A percentile compares a stretch with the other conserved stretches of the same genome.
Evolutionary conservation across 2,797 vertebrate genomes (phyloP).

Genomic region (Neopelma chrysocephalum): DNA sequence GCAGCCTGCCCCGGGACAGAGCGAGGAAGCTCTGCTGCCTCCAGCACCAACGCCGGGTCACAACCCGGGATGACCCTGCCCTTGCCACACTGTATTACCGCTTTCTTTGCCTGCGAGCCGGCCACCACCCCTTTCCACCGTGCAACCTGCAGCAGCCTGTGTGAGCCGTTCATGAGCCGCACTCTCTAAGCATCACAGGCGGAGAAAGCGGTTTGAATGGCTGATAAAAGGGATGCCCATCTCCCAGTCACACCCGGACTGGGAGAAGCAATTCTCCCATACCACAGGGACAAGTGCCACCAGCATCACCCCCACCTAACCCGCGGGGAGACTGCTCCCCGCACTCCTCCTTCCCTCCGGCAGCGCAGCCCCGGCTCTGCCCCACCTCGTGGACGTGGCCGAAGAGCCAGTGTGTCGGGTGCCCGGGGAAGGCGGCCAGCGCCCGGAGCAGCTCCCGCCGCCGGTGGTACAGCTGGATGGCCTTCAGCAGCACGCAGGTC

Average conservation of each 20-base stretch:
- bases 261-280: background rate
- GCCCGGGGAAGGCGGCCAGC: conserved; percentile 68
- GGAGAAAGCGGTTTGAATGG: accelerated
- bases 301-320: background rate
- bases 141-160: background rate
- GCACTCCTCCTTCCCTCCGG: background rate
- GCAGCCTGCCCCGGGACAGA: background rate
- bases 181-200: background rate
- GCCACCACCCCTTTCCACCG: background rate
- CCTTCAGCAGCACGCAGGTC: conserved; percentile 65
- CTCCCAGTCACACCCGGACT: too few relatives aligned
- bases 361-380: background rate
- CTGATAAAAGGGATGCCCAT: background rate
- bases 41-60: background rate
- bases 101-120: background rate
- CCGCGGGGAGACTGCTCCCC: background rate
- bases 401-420: conserved; percentile 73
- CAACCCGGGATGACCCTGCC: accelerated
- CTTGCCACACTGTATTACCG: accelerated
- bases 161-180: accelerated
- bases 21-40: background rate
- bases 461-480: conserved; percentile 53
- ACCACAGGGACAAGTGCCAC: background rate
- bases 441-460: conserved; percentile 62
- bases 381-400: conserved; percentile 73